Base-by-base conservation (phyloP, 2,113 vertebrate genomes). In the Abramis brama region DNA sequence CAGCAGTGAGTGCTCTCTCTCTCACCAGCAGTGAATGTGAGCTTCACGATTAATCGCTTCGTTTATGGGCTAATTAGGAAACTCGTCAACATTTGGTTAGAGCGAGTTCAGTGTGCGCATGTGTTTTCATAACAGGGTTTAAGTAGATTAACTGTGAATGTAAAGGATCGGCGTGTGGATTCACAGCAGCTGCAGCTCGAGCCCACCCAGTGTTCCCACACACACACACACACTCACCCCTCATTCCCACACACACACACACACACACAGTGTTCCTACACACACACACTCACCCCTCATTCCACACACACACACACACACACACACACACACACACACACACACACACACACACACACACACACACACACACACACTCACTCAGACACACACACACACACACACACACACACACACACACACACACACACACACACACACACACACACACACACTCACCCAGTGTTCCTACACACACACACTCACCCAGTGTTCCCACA, bases 81-180 rank as follows among this genome's bases (percentile, higher is more conserved):
- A 79, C 11, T 39, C 25, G 73, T 7, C 73, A 86, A 85, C 83
- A 83, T 81, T 73, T 84, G 78, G 66, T 70, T 45, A 36, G 83
- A 23, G 60, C 10, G 76, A 82, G 78, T 33, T 15, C 62, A 27
- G 68, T 83, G 45, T 75, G 64, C 70, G 43, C 33, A 43, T 6
- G 2, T 74, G 86, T 82, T 87, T 83, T 89, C 82, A 86, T 77
- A 86, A 88, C 85, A 88, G 85, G 87, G 33, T 86, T 86, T 88
- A 86, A 83, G 62, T 1, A 85, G 85, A 86, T 82, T 43, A 81
- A 71, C 60, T 83, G 73, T 68, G 83, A 81, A 78, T 81, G n/a
- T 74, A 73, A 47, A 77, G 50, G 25, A 30, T 82, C 30, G 33
- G 80, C 27, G 60, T 81, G 79, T 64, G 4, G 6, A 64, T 71